These are phyloP conservation scores for Chelon auratus DNA, from an alignment of 2,797 vertebrate genomes.

Conservation along the genomic window DNA sequence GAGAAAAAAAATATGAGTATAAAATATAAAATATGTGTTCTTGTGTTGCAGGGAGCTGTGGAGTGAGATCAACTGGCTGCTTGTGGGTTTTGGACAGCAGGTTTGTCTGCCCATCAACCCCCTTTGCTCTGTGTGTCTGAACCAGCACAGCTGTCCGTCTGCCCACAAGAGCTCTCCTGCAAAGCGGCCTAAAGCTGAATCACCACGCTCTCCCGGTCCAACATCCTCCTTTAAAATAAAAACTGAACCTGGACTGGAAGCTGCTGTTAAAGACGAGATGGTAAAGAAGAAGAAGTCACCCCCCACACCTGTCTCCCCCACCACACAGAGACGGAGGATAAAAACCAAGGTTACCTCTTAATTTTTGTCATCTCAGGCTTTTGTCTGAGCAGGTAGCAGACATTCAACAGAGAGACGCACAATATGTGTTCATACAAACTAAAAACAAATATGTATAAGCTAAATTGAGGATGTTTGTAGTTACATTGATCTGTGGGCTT, in stretches of 20 bases:
- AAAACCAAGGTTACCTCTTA: conserved; percentile 29
- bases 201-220: conserved; percentile 19
- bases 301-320: conserved; percentile 11
- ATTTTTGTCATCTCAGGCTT: not conserved
- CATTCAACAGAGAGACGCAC: not conserved
- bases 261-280: conserved; percentile 17
- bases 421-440: conserved; percentile 5
- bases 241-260: conserved; percentile 46
- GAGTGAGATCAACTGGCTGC: conserved; percentile 94
- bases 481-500: not conserved
- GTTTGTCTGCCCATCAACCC: conserved; percentile 91
- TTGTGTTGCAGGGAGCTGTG: conserved; percentile 89
- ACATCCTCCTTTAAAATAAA: conserved; percentile 39
- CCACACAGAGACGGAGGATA: conserved; percentile 14
- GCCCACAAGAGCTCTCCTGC: conserved; percentile 77
- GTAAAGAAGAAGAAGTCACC: conserved; percentile 9
- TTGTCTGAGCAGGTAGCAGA: conserved; percentile 7
- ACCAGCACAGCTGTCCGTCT: conserved; percentile 89
- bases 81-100: conserved; percentile 98
- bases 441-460: conserved; percentile 18
- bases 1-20: not conserved
- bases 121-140: conserved; percentile 90
- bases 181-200: conserved; percentile 68
- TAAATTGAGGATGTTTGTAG: not conserved
- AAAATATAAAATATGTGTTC: no score